A percentile compares a stretch with the other conserved stretches of the same genome.
phyloP scores from a whole-genome alignment of 1,140 invertebrate species.

The Vollenhovia emeryi region DNA sequence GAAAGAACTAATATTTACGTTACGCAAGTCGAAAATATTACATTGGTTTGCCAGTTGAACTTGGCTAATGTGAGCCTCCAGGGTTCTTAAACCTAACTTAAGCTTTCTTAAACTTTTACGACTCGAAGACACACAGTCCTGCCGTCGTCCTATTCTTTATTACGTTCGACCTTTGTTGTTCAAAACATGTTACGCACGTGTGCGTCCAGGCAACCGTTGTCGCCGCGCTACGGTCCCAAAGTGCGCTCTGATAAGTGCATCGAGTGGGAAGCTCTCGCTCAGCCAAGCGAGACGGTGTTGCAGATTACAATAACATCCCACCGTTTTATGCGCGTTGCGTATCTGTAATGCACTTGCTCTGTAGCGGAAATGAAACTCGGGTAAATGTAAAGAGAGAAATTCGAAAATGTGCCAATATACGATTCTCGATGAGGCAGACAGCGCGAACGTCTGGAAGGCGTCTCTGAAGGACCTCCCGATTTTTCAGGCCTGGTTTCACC shows the following conservation, averaged over 20 bases:
- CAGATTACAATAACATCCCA: conserved; percentile 49
- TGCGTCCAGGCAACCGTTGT: conserved; percentile 47
- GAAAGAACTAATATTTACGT: not conserved
- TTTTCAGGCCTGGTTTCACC: too few relatives aligned
- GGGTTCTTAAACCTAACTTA: too few relatives aligned
- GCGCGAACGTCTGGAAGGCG: not conserved
- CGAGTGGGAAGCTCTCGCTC: conserved; percentile 31
- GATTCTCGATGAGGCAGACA: not conserved
- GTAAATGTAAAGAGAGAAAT: not conserved
- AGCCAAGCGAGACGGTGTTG: not conserved
- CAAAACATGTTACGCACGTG: conserved; percentile 65
- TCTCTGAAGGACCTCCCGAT: not conserved
- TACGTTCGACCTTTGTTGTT: conserved; percentile 64
- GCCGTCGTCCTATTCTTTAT: conserved; percentile 10
- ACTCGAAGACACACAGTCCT: not conserved
- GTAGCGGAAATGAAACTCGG: not conserved
- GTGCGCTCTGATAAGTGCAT: conserved; percentile 60
- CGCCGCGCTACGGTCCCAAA: not conserved
- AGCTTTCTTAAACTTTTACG: too few relatives aligned
- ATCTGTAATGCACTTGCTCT: conserved; percentile 19
- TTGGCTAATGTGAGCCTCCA: conserved; percentile 29
- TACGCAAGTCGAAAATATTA: conserved; percentile 24
- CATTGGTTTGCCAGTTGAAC: not conserved
- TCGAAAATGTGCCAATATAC: not conserved
- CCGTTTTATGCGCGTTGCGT: not conserved